A percentile compares a stretch with the other conserved stretches of the same genome.
phyloP scores from a whole-genome alignment of 2,888 invertebrate species.

The Zhuqinia jingwanae region DNA sequence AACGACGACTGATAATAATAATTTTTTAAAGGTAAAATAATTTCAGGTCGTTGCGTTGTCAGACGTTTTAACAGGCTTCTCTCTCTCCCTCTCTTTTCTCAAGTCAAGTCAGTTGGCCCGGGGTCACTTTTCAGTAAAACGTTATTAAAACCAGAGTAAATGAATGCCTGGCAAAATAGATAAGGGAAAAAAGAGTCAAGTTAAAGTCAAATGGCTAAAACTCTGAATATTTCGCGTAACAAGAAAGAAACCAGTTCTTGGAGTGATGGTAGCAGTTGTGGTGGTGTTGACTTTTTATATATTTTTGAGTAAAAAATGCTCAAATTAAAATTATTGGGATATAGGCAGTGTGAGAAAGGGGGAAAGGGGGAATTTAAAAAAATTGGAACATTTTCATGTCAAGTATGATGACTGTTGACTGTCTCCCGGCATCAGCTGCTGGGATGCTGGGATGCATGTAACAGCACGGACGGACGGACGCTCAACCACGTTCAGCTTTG shows the following conservation, averaged over 20 bases:
- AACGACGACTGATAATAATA: too few species aligned
- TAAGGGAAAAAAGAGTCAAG: slow-evolving; percentile 30
- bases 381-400: slow-evolving; percentile 44
- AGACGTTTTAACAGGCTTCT: slow-evolving; percentile 21
- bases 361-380: slow-evolving; percentile 23
- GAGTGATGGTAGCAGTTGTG: too few species aligned
- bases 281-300: not conserved
- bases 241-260: slow-evolving; percentile 32
- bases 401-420: slow-evolving; percentile 21
- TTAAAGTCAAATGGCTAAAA: too few species aligned
- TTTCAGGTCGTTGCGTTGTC: slow-evolving; percentile 27
- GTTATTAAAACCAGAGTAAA: slow-evolving; percentile 42
- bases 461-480: slow-evolving; percentile 33
- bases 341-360: not conserved
- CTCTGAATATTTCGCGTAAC: not conserved
- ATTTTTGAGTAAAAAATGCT: slow-evolving; percentile 37
- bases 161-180: slow-evolving; percentile 13
- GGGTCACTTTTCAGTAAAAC: slow-evolving; percentile 5
- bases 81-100: too few species aligned
- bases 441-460: slow-evolving; percentile 27
- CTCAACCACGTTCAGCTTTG: not conserved
- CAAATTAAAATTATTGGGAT: slow-evolving; percentile 37
- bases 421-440: slow-evolving; percentile 51
- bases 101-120: not conserved
- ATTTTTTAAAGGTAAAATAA: too few species aligned